Evolutionary conservation across 1,140 invertebrate species (phyloP).

Genomic region (Drosophila mojavensis): DNA sequence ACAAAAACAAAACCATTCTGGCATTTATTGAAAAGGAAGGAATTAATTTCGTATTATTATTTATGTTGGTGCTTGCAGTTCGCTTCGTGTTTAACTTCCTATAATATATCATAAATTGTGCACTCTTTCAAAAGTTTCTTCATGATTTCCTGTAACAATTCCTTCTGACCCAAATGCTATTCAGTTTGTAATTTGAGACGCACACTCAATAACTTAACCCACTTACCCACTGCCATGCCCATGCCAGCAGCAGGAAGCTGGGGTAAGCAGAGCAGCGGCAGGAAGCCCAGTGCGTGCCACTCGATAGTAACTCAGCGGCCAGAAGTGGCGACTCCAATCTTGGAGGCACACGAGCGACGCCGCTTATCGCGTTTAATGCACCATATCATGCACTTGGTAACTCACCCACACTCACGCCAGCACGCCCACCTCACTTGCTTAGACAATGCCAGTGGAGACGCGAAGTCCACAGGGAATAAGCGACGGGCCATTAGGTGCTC

Average conservation of each 20-base stretch:
- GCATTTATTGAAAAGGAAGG: too few relatives aligned
- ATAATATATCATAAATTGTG: not conserved
- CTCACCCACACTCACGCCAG: constrained; percentile 3
- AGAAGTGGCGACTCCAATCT: constrained; percentile 23
- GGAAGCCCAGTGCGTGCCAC: constrained; percentile 28
- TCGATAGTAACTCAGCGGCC: constrained; percentile 12
- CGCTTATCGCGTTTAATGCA: constrained; percentile 67
- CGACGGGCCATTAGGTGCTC: constrained; percentile 69
- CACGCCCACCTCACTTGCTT: constrained; percentile 2
- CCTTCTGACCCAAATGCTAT: not conserved
- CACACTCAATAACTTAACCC: constrained; percentile 36
- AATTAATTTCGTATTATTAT: too few relatives aligned
- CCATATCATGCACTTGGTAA: constrained; percentile 48
- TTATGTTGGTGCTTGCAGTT: too few relatives aligned
- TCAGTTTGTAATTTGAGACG: constrained; percentile 16
- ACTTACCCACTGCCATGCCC: constrained; percentile 28
- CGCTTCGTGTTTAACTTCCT: not conserved
- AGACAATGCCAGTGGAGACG: constrained; percentile 25
- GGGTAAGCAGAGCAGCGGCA: not conserved
- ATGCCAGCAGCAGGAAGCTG: not conserved
- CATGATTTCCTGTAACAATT: not conserved
- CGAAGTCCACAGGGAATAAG: constrained; percentile 13
- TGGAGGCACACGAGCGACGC: constrained; percentile 13
- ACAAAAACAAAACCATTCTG: too few relatives aligned
- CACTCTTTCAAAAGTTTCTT: not conserved